Conservation (phyloP, 2,797 vertebrate species). For the Limosa lapponica region DNA sequence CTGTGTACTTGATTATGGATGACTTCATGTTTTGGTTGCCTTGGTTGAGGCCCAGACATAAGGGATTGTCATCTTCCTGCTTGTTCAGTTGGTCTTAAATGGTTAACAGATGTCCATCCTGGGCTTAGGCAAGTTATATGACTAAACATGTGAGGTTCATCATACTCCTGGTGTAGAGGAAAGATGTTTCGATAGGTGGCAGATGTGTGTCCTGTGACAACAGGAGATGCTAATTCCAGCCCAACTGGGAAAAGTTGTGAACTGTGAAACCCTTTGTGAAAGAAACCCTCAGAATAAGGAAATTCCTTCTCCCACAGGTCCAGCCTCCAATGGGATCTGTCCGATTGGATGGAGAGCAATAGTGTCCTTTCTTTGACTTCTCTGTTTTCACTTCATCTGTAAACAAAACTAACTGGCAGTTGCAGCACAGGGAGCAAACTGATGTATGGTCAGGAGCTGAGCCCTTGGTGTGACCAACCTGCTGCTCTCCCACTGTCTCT, state of each 20-base stretch:
- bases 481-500: background rate
- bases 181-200: background rate
- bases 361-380: background rate
- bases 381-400: background rate
- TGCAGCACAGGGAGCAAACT: background rate
- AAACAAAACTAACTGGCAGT: background rate
- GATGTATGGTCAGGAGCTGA: background rate
- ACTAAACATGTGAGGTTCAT: background rate
- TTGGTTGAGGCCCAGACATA: background rate
- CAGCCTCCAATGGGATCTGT: background rate
- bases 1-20: background rate
- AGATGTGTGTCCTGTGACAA: background rate
- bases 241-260: background rate
- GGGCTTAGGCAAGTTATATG: background rate
- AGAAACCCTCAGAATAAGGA: background rate
- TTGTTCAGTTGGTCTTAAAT: background rate
- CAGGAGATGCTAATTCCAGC: background rate
- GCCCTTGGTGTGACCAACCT: background rate
- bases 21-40: background rate
- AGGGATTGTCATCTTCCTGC: background rate
- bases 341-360: background rate
- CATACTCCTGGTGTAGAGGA: rapidly evolving
- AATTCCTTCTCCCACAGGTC: background rate
- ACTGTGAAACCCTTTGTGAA: background rate
- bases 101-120: background rate